Conservation (phyloP, 2,888 invertebrate species). For the Spialia ferax region DNA sequence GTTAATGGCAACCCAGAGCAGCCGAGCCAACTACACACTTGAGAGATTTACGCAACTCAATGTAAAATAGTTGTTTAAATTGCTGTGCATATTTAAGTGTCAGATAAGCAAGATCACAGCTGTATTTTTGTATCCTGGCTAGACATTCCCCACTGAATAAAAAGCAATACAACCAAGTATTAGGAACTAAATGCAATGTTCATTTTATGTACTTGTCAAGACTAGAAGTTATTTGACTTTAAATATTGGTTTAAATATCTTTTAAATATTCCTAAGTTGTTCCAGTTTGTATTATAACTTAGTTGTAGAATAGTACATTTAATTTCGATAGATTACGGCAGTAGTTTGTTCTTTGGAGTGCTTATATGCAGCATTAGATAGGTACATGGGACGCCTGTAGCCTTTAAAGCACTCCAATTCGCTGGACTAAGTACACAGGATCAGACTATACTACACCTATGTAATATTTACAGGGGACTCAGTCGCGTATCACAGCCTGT, state of each 20-base stretch:
- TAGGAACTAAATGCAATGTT: slow-evolving; percentile 43
- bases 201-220: slow-evolving; percentile 30
- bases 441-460: slow-evolving; percentile 49
- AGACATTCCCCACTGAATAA: slow-evolving; percentile 27
- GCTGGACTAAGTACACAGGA: slow-evolving; percentile 41
- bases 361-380: slow-evolving; percentile 1
- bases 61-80: neutral
- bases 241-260: slow-evolving; percentile 19
- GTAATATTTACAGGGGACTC: slow-evolving; percentile 58
- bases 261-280: slow-evolving; percentile 8
- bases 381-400: neutral
- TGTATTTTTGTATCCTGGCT: slow-evolving; percentile 8
- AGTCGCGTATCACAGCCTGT: slow-evolving; percentile 64
- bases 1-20: neutral
- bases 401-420: neutral
- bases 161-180: neutral
- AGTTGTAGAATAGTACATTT: slow-evolving; percentile 27
- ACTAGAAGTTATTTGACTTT: slow-evolving; percentile 36
- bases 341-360: slow-evolving; percentile 28
- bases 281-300: slow-evolving; percentile 25
- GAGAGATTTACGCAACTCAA: neutral
- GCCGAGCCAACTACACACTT: neutral
- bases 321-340: slow-evolving; percentile 37
- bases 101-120: neutral
- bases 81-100: neutral